Percentiles rank a stretch among this genome's conserved stretches.
phyloP scores from a whole-genome alignment of 92 coral and sea anemone genomes.

The Palythoa grandis region DNA sequence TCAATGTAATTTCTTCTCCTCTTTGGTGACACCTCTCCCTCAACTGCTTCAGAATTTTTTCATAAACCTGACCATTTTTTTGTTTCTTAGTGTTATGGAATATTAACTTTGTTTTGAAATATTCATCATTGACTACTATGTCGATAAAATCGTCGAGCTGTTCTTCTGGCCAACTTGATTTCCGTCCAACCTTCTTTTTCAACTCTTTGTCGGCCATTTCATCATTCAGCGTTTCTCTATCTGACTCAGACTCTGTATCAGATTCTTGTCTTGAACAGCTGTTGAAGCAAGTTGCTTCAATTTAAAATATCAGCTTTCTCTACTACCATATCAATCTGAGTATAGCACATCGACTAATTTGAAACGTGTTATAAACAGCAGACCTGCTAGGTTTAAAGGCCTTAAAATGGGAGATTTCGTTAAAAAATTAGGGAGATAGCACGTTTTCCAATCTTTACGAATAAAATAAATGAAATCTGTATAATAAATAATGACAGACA shows the following conservation, averaged over 20 bases:
- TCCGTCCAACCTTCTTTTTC: constrained; percentile 46
- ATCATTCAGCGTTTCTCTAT: constrained; percentile 25
- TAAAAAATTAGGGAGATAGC: not conserved
- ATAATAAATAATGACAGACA: not conserved
- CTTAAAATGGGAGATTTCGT: not conserved
- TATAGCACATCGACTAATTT: constrained; percentile 12
- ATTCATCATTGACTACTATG: constrained; percentile 45
- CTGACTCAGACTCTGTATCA: constrained; percentile 21
- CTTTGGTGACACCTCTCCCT: constrained; percentile 23
- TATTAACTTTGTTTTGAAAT: constrained; percentile 29
- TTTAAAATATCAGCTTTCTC: constrained; percentile 22
- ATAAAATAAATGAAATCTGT: not conserved
- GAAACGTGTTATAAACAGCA: constrained; percentile 14
- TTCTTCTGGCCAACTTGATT: constrained; percentile 35
- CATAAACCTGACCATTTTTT: constrained; percentile 30
- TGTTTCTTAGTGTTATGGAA: constrained; percentile 18
- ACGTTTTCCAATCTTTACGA: not conserved
- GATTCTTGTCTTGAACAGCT: constrained; percentile 35
- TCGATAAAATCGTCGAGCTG: constrained; percentile 47
- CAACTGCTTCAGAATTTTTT: constrained; percentile 11
- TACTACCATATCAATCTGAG: not conserved
- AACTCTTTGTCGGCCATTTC: constrained; percentile 15
- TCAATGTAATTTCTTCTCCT: constrained; percentile 14
- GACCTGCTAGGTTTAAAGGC: not conserved
- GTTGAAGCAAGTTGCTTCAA: constrained; percentile 29